A percentile compares a stretch with the other conserved stretches of the same genome.
phyloP scores from a whole-genome alignment of 2,797 vertebrate species.

The Semaprochilodus insignis region DNA sequence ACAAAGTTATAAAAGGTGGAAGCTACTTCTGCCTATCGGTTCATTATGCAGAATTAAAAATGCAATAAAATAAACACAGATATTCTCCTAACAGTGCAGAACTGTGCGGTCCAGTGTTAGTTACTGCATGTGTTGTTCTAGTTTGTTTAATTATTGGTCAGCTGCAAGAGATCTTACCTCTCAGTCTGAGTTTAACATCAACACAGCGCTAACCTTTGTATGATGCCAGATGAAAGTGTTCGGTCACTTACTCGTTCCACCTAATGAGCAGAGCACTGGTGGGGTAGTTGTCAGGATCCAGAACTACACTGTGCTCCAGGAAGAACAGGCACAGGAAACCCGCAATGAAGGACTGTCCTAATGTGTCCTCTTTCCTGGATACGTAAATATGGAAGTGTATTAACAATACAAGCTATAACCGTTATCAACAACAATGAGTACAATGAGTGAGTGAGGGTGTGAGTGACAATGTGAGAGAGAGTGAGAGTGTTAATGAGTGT shows the following conservation, averaged over 20 bases:
- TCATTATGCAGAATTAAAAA: not conserved
- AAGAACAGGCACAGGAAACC: slow-evolving; percentile 50
- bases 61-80: too few species aligned
- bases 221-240: not conserved
- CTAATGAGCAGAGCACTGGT: slow-evolving; percentile 23
- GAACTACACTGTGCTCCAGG: slow-evolving; percentile 33
- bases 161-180: too few species aligned
- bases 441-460: not conserved
- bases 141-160: too few species aligned
- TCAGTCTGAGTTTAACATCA: too few species aligned
- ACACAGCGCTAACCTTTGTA: not conserved
- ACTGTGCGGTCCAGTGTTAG: not conserved
- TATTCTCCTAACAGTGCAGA: not conserved
- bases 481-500: too few species aligned
- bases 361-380: slow-evolving; percentile 32
- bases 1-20: too few species aligned
- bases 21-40: too few species aligned
- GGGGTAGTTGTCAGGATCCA: slow-evolving; percentile 19
- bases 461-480: too few species aligned
- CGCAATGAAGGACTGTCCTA: slow-evolving; percentile 35
- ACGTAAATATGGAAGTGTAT: not conserved
- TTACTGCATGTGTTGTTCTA: too few species aligned
- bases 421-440: not conserved
- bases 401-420: not conserved
- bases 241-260: slow-evolving; percentile 53